Base-by-base conservation (phyloP, 1,140 invertebrate genomes). In the Leucophenga varia region DNA sequence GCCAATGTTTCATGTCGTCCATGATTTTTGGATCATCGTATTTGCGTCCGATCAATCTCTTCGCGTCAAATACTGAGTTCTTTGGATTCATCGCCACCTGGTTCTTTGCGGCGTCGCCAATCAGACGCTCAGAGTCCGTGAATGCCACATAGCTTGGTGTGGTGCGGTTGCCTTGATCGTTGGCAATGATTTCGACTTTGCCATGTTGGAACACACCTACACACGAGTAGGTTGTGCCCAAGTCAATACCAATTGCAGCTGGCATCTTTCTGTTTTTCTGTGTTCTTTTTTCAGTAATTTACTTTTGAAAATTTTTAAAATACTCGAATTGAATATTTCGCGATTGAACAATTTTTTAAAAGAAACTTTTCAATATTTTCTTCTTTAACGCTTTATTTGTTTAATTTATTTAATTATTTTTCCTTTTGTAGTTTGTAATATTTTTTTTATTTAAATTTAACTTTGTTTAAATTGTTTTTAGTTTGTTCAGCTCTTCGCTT, bases 71-170 rank as follows among this genome's bases (percentile, higher is more conserved):
- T 3, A 90, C 82, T 1, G 88, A 92, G 72, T 93, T 93, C 50
- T 77, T 78, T 2, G 90, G 90, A 72, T 94, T 93, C 84, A 90
- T 87, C 7, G 88, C 85, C 36, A 80, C 79, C 75, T 82, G 65
- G 56, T 86, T 86, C 72, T 87, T 88, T 50, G 88, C 88, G 18
- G 86, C 81, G 73, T 95, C 91, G 14, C 93, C 92, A 48, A 95
- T 88, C 9, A 95, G 77, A 20, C 93, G 77, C 71, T 95, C 92
- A 0, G 86, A 86, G 37, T 94, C 91, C 2, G 86, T 93, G 76
- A 96, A 96, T 3, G 91, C 92, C 10, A 96, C 92, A 73, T 92
- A 95, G 43, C 87, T 89, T 3, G 91, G 90, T 13, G 91, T 94
- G 12, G 90, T 94, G 46, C 91, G 80, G 72, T 95, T 93, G 30